Base-by-base conservation (phyloP, 2,888 invertebrate species). In the Neoscelio sp. region DNA sequence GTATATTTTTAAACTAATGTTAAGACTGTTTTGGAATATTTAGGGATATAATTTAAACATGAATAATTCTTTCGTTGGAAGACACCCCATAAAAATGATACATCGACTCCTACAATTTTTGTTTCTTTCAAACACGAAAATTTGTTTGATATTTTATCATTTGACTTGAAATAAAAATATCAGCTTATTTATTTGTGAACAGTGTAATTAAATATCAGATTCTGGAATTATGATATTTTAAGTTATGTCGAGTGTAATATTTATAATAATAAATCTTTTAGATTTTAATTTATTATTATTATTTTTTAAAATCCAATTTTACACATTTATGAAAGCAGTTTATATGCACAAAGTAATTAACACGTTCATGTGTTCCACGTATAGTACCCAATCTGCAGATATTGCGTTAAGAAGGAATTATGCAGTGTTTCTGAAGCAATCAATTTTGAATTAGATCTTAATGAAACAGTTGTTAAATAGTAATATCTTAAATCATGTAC, bases 1-100 rank as follows among this genome's bases (percentile, higher is more conserved):
- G 26, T 48, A 64, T 48, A 64, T 64, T 48, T 60, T 64, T 26
- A 48, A 38, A 38, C 33, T 64, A 64, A 64, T 38, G 48, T 46
- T 60, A 20, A 60, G 33, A 60, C 33, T 60, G 46, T 60, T 60
- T 46, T 33, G 20, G 26, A 46, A 60, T 33, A 60, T 46, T 60
- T 60, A 60, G 44, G 33, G 10, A 46, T 33, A 60, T 46, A 60
- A 60, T 60, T 46, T 46, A 46, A 13, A 52, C 17, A 10, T 28
- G 33, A 56, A 40, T 40, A 56, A 40, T 56, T 26, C 15, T 5
- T 28, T 26, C 10, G 13, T 13, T 17, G n/a, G 8, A 6, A 8
- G 35, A 52, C 5, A 10, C 5, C 23, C 6, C 15, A 42, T 56
- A 42, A 28, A 56, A 28, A 26, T 56, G 17, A 56, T 56, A 28